These are phyloP conservation scores for Eupelmus urozonus DNA, from an alignment of 2,888 invertebrate species.

Conservation along the genomic window DNA sequence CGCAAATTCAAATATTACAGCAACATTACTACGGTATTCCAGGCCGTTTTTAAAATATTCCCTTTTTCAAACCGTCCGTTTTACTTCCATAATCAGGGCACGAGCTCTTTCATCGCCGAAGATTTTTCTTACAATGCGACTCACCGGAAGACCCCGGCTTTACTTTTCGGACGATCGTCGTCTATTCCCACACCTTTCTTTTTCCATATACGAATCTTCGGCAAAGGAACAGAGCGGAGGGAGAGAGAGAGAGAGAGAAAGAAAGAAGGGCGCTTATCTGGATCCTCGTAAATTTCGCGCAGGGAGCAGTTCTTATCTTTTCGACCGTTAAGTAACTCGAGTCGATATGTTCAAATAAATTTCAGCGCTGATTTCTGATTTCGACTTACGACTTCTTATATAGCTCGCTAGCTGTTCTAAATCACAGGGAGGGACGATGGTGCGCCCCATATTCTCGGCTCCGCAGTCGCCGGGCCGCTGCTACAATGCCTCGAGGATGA, in stretches of 20 bases:
- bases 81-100: neutral
- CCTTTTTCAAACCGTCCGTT: no score
- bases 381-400: conserved; percentile 43
- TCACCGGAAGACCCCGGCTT: no score
- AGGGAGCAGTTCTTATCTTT: conserved; percentile 41
- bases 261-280: conserved; percentile 52
- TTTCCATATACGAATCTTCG: conserved; percentile 2
- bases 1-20: no score
- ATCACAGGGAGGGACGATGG: no score
- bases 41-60: no score
- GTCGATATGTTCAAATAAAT: conserved; percentile 57
- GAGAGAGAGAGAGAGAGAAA: no score
- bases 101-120: neutral
- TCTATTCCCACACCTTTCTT: neutral
- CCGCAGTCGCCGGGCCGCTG: no score
- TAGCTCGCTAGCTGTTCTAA: conserved; percentile 35
- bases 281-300: conserved; percentile 54
- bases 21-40: no score
- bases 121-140: no score
- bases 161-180: no score
- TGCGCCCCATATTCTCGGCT: conserved; percentile 6
- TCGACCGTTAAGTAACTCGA: conserved; percentile 52
- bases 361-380: conserved; percentile 45
- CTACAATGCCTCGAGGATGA: conserved; percentile 18
- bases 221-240: no score